Percentiles rank a stretch among this genome's conserved stretches.
These are phyloP conservation scores for Ia io DNA, from an alignment of 2,113 vertebrate species.

Conservation along the genomic window DNA sequence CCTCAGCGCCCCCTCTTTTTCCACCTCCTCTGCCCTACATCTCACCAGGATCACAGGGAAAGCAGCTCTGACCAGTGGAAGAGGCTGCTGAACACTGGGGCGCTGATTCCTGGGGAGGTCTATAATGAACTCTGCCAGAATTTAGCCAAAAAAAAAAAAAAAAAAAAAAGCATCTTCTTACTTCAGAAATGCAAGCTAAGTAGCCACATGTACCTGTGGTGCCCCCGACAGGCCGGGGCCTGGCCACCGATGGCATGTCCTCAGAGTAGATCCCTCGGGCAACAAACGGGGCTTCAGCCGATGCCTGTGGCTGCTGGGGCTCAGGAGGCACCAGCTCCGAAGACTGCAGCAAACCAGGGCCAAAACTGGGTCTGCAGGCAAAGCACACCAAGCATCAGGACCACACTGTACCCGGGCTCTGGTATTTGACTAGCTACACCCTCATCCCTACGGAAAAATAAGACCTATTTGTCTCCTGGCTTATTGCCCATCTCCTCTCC, in stretches of 20 bases:
- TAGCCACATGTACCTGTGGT: conserved; percentile 87
- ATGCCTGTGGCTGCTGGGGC: conserved; percentile 77
- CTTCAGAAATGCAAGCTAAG: not conserved
- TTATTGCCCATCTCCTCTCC: not conserved
- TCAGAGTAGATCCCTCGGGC: conserved; percentile 89
- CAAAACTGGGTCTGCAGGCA: conserved; percentile 86
- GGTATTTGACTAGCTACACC: not conserved
- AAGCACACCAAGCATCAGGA: conserved; percentile 51
- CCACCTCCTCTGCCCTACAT: not conserved
- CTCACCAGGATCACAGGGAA: not conserved
- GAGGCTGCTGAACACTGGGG: not conserved
- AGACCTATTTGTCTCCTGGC: not conserved
- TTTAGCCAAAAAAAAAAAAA: not conserved
- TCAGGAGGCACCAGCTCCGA: conserved; percentile 86
- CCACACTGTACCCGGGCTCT: not conserved
- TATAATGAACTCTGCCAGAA: not conserved
- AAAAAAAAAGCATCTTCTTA: not conserved
- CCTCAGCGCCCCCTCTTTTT: not conserved
- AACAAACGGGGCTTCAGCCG: conserved; percentile 86
- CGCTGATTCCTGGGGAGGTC: no score
- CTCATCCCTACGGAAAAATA: no score
- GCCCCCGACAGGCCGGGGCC: conserved; percentile 94
- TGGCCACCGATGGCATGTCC: conserved; percentile 89
- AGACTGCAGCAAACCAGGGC: conserved; percentile 86
- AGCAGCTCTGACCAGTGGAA: not conserved